These are phyloP conservation scores for Dinoponera quadriceps DNA, from an alignment of 1,140 invertebrate species.

Conservation along the genomic window DNA sequence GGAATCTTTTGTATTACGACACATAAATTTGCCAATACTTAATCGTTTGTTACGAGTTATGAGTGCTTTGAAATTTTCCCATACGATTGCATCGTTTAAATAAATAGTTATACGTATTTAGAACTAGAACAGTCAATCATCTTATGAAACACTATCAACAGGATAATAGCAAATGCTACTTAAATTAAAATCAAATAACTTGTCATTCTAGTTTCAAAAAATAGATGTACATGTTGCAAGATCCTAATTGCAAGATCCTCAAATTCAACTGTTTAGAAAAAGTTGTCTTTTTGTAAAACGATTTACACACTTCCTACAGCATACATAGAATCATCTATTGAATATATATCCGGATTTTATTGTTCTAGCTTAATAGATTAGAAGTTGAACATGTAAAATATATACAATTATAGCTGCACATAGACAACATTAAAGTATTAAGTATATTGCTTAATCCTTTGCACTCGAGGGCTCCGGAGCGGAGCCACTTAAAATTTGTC, in stretches of 20 bases:
- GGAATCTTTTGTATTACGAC: slow-evolving; percentile 4
- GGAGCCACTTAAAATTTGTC: too few species aligned
- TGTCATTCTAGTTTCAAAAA: slow-evolving; percentile 2
- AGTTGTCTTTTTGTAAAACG: neutral
- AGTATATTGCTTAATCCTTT: slow-evolving; percentile 16
- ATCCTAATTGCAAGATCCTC: too few species aligned
- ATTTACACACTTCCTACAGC: too few species aligned
- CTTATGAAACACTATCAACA: too few species aligned
- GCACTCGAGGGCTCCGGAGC: too few species aligned
- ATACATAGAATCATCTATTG: neutral
- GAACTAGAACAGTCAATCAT: neutral
- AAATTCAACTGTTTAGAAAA: neutral
- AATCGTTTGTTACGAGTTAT: neutral
- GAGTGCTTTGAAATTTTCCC: neutral
- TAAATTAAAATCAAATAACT: slow-evolving; percentile 16
- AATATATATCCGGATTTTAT: slow-evolving; percentile 4
- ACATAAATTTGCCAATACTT: slow-evolving; percentile 11
- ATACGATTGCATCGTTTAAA: slow-evolving; percentile 16
- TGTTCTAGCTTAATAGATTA: neutral
- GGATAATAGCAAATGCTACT: neutral
- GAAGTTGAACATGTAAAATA: slow-evolving; percentile 42
- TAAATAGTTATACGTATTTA: neutral
- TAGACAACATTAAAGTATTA: slow-evolving; percentile 29
- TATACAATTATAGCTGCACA: slow-evolving; percentile 36
- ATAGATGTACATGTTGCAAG: neutral